Base-by-base conservation (phyloP, 2,113 vertebrate genomes). In the Alaudala cheleensis region DNA sequence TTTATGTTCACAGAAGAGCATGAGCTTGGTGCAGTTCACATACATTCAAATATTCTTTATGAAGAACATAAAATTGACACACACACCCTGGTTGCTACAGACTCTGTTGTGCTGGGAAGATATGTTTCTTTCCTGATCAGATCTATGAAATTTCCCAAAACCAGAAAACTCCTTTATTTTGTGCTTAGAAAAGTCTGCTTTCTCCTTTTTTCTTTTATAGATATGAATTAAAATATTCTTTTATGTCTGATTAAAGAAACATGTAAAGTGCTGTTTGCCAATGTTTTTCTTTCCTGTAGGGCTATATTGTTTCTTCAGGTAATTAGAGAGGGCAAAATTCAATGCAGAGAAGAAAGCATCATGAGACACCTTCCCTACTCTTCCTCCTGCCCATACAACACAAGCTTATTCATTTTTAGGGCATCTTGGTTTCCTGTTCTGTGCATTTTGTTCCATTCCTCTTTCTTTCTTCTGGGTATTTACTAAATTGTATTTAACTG, bases 401-500 rank as follows among this genome's bases (percentile, higher is more conserved):
- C 22, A 4, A 39, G 2, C 40, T 42, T 80, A 39, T 81, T 91
- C 56, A 29, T 28, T 93, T n/a, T 40, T 44, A 22, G 42, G 62
- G 4, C 12, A 51, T 73, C 50, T 28, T 51, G 21, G 26, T 47
- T 74, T 88, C 65, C 26, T 84, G 31, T 85, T 84, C 22, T 89
- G 37, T 29, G 40, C 66, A 51, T 95, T 94, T 92, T 92, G 14
- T 81, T 93, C 22, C 28, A 60, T 95, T 89, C 57, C 28, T 82
- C 47, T 87, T 60, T 92, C 42, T 42, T 81, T 72, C 18, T 80
- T 90, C 61, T 33, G 23, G 62, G 53, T 79, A 61, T 61, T 61
- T 39, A 25, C 31, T 44, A 10, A 19, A 7, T 33, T 67, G 33
- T 58, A 77, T 93, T 88, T 93, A 88, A 78, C 51, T 86, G 78